Evolutionary conservation across 1,140 invertebrate genomes (phyloP).

Genomic region (Drosophila bifasciata): DNA sequence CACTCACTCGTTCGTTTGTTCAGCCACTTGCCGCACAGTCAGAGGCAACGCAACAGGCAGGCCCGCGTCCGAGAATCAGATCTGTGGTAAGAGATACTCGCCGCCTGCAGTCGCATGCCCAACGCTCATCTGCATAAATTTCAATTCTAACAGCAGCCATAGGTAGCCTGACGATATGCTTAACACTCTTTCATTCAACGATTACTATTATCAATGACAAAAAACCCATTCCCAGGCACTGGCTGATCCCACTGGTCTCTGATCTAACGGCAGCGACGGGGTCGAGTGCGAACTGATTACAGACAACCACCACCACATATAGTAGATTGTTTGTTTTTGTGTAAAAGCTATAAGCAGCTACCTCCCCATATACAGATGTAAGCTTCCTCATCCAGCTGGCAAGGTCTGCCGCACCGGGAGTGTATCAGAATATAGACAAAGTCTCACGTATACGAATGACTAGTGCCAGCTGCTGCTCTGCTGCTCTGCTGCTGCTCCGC

Average conservation of each 20-base stretch:
- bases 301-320: no score
- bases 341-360: background rate
- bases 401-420: background rate
- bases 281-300: constrained; percentile 3
- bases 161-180: background rate
- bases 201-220: no score
- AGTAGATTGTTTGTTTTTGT: background rate
- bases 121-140: constrained; percentile 39
- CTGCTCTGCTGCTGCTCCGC: no score
- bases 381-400: constrained; percentile 1
- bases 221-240: no score
- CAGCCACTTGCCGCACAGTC: no score
- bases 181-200: background rate
- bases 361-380: no score
- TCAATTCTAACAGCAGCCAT: constrained; percentile 9
- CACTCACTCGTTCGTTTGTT: no score
- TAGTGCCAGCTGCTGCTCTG: constrained; percentile 13
- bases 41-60: background rate
- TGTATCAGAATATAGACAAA: constrained; percentile 5
- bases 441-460: constrained; percentile 25
- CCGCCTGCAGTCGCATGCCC: constrained; percentile 28
- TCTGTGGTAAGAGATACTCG: background rate
- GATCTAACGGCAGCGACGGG: background rate
- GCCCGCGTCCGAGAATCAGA: background rate
- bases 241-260: no score